Base-by-base conservation (phyloP, 2,888 invertebrate genomes). In the Hyposoter didymator region DNA sequence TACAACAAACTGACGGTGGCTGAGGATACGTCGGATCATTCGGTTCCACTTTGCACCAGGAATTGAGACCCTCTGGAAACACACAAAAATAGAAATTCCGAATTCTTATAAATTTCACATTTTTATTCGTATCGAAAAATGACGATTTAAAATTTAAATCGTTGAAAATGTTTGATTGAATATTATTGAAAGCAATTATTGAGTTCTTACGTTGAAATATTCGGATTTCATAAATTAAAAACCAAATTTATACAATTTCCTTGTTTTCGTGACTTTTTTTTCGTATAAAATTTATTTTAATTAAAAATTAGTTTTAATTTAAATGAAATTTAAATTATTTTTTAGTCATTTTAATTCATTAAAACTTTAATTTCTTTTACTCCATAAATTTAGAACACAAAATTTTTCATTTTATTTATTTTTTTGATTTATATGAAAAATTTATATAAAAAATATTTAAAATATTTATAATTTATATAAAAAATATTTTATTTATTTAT, bases 1-100 rank as follows among this genome's bases (percentile, higher is more conserved):
- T 12, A 32, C 70, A 70, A 49, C 70, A 70, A n/a, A n/a, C 10
- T 47, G n/a, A 49, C 10, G 70, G 70, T n/a, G 70, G n/a, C n/a
- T n/a, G n/a, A 8, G 49, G 32, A n/a, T 32, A 70, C n/a, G 10
- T 4, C 12, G 7, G 2, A 10, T 49, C 32, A 4, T 10, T 3
- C 17, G n/a, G 8, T 19, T 12, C 1, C 17, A 14, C 32, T 2
- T 17, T 2, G 32, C 70, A 70, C 70, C 70, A 70, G 10, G 70
- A 49, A 35, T 5, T 49, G 8, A n/a, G 5, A 49, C 49, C 70
- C 35, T 12, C 7, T 5, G 22, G 22, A 12, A 28, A 55, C n/a
- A 55, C 19, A 55, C 12, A 10, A 55, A 22, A 49, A 49, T 49
- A 62, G 28, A 2, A 64, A 35, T 35, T n/a, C 5, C 35, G 22